Evolutionary conservation across 1,140 invertebrate species (phyloP).

Genomic region (Sminthurides bifidus): DNA sequence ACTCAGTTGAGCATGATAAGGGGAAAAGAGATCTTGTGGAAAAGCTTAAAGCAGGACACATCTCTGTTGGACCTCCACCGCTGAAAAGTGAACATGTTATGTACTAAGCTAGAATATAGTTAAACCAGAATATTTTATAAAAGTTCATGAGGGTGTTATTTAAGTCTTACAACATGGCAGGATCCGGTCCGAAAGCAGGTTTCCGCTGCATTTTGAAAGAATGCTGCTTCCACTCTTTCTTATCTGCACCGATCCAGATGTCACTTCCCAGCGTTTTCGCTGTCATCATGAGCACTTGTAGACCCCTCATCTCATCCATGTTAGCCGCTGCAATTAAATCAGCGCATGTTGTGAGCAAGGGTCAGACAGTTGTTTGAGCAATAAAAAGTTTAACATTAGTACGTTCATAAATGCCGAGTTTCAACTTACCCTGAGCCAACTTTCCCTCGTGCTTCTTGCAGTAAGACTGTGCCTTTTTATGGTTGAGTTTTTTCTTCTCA

Average conservation of each 20-base stretch:
- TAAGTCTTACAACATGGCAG: slow-evolving; percentile 7
- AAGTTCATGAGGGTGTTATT: not conserved
- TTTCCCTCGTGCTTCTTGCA: slow-evolving; percentile 26
- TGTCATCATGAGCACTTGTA: slow-evolving; percentile 23
- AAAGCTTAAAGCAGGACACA: slow-evolving; percentile 24
- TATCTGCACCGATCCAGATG: slow-evolving; percentile 28
- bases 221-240: slow-evolving; percentile 30
- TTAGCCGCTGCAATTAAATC: slow-evolving; percentile 14
- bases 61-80: slow-evolving; percentile 25
- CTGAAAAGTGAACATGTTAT: slow-evolving; percentile 11
- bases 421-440: slow-evolving; percentile 21
- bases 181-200: slow-evolving; percentile 7
- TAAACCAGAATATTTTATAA: slow-evolving; percentile 6
- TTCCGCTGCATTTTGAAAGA: slow-evolving; percentile 19
- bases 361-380: not conserved
- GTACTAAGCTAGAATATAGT: not conserved
- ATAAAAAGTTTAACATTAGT: not conserved
- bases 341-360: not conserved
- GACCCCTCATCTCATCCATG: slow-evolving; percentile 27
- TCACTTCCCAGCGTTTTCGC: slow-evolving; percentile 13
- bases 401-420: not conserved
- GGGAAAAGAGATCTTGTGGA: slow-evolving; percentile 22
- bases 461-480: slow-evolving; percentile 23
- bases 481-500: slow-evolving; percentile 26
- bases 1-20: slow-evolving; percentile 13